Evolutionary conservation across 2,888 invertebrate species (phyloP).

Genomic region (Hemaris fuciformis): DNA sequence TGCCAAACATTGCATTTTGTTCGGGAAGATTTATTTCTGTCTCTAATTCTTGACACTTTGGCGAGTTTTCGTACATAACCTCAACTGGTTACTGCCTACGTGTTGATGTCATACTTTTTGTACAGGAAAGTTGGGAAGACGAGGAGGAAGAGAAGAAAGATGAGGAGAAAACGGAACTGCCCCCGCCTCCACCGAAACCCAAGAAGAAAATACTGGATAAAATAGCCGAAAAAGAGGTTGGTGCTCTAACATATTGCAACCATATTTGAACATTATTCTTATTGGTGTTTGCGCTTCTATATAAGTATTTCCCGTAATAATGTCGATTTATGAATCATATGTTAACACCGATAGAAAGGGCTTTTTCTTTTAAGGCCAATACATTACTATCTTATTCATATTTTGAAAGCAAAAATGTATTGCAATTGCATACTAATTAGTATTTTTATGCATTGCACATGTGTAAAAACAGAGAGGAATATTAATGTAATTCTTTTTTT

Average conservation of each 20-base stretch:
- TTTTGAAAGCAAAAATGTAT: background rate
- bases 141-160: constrained; percentile 92
- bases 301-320: too few species aligned
- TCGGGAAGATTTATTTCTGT: constrained; percentile 16
- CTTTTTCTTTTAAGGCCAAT: too few species aligned
- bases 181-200: constrained; percentile 84
- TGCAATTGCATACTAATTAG: background rate
- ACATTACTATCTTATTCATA: too few species aligned
- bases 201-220: constrained; percentile 89
- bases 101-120: constrained; percentile 68
- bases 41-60: constrained; percentile 24
- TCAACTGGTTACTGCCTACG: constrained; percentile 56
- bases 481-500: background rate
- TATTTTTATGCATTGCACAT: background rate
- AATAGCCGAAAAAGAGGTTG: constrained; percentile 93
- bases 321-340: too few species aligned
- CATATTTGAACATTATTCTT: background rate
- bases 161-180: constrained; percentile 83
- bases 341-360: too few species aligned
- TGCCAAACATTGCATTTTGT: constrained; percentile 57
- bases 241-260: constrained; percentile 30
- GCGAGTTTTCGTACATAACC: constrained; percentile 55
- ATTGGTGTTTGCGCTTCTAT: background rate
- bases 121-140: constrained; percentile 97
- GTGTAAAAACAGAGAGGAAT: background rate